Conservation (phyloP, 2,888 invertebrate genomes). For the Neoscelio sp. region DNA sequence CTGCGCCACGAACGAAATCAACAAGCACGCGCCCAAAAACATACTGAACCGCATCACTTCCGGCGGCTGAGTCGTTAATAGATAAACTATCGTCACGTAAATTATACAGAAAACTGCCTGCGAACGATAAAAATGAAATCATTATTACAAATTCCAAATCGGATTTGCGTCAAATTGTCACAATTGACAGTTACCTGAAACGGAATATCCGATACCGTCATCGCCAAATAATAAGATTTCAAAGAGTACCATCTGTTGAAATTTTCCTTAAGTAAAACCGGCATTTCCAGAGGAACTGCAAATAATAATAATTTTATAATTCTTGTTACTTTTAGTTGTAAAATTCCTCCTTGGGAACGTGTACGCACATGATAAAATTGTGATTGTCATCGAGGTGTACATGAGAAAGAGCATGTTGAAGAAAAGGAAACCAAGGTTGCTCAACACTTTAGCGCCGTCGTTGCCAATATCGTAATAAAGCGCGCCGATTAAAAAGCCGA, state of each 20-base stretch:
- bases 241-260: conserved; percentile 99
- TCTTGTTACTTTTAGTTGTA: conserved; percentile 1
- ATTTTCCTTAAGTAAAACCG: conserved; percentile 96
- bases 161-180: no score
- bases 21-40: conserved; percentile 94
- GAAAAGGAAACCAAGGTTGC: conserved; percentile 98
- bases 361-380: conserved; percentile 98
- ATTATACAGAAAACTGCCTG: conserved; percentile 97
- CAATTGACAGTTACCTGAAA: conserved; percentile 98
- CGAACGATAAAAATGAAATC: conserved; percentile 72
- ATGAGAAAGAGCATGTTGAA: conserved; percentile 99
- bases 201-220: conserved; percentile 98
- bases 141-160: no score
- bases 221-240: conserved; percentile 96
- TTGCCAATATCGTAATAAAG: conserved; percentile 98
- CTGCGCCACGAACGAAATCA: conserved; percentile 97
- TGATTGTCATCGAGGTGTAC: conserved; percentile 99
- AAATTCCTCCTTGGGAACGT: conserved; percentile 26
- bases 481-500: conserved; percentile 97
- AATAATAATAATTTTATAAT: no score
- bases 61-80: conserved; percentile 96
- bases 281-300: conserved; percentile 97
- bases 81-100: conserved; percentile 96
- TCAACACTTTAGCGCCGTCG: conserved; percentile 97
- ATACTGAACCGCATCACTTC: conserved; percentile 93